phyloP scores from a whole-genome alignment of 1,140 invertebrate species.

The Cydia splendana region DNA sequence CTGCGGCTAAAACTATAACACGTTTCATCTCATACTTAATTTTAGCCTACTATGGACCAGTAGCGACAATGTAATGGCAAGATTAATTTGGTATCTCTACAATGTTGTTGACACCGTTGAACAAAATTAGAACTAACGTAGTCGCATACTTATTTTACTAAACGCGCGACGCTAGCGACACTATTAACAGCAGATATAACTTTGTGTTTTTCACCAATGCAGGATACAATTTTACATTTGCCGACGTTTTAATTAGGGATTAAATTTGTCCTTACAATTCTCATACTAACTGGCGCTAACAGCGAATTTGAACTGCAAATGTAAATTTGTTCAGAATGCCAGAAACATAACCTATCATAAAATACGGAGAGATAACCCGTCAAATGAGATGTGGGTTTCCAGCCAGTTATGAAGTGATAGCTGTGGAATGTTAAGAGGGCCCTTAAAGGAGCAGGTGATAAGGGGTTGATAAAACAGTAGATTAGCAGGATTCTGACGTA shows the following conservation, averaged over 20 bases:
- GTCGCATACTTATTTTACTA: neutral
- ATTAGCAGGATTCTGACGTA: neutral
- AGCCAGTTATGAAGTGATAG: neutral
- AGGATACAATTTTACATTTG: neutral
- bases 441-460: neutral
- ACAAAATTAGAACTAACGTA: neutral
- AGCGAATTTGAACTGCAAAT: neutral
- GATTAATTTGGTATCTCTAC: neutral
- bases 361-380: neutral
- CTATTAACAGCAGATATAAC: neutral
- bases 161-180: neutral
- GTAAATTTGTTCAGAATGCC: neutral
- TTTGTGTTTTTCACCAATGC: neutral
- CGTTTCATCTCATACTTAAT: neutral
- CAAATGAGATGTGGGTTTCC: conserved; percentile 12
- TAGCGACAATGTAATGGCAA: neutral
- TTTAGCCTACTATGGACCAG: neutral
- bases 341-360: conserved; percentile 14
- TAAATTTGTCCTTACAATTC: neutral
- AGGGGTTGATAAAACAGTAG: conserved; percentile 1
- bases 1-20: neutral
- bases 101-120: neutral
- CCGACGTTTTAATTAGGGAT: neutral
- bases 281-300: neutral
- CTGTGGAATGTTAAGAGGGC: neutral